These are phyloP conservation scores for Acromyrmex echinatior DNA, from an alignment of 1,140 invertebrate genomes.

Conservation along the genomic window DNA sequence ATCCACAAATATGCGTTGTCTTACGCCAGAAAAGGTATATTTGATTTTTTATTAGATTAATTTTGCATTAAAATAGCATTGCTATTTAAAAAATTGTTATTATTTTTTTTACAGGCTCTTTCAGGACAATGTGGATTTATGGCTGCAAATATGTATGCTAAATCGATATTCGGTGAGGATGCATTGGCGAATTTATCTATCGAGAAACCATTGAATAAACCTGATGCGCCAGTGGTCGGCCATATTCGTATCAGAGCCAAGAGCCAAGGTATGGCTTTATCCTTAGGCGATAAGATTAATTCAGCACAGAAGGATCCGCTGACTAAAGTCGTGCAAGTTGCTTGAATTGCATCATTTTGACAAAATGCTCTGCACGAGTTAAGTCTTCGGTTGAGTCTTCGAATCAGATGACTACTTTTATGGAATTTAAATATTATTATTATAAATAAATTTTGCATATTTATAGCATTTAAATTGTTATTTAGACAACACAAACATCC, in stretches of 20 bases:
- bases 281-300: slow-evolving; percentile 98
- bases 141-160: slow-evolving; percentile 99
- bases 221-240: slow-evolving; percentile 96
- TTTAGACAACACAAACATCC: slow-evolving; percentile 8
- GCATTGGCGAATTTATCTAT: slow-evolving; percentile 99
- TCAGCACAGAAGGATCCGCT: slow-evolving; percentile 93
- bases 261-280: slow-evolving; percentile 99
- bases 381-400: slow-evolving; percentile 13
- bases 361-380: neutral
- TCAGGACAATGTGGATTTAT: slow-evolving; percentile 99
- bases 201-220: slow-evolving; percentile 96
- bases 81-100: slow-evolving; percentile 8
- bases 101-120: slow-evolving; percentile 89
- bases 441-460: slow-evolving; percentile 15
- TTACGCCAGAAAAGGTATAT: slow-evolving; percentile 96
- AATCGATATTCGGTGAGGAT: slow-evolving; percentile 99
- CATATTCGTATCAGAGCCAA: slow-evolving; percentile 99
- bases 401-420: neutral
- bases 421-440: slow-evolving; percentile 1
- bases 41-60: slow-evolving; percentile 16
- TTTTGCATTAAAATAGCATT: slow-evolving; percentile 23
- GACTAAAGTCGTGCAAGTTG: slow-evolving; percentile 88
- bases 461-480: slow-evolving; percentile 8
- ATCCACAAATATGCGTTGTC: slow-evolving; percentile 99
- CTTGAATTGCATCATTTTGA: slow-evolving; percentile 79